Evolutionary conservation across 2,113 vertebrate genomes (phyloP), one percentile per base, ranked within the genome.

Genomic region (Periophthalmodon schlosseri): DNA sequence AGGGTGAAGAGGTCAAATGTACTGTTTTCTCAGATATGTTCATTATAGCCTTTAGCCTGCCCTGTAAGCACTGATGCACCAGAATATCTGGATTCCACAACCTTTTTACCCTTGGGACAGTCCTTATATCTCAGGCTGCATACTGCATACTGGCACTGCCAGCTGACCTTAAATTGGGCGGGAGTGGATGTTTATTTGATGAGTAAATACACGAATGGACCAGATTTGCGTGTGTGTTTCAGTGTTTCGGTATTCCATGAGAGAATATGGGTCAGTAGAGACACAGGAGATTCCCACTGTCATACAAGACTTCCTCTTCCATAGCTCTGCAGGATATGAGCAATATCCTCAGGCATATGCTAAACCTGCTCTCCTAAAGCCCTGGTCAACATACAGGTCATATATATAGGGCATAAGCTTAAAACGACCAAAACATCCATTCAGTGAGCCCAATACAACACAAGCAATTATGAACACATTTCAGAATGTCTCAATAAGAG

Each of bases 271-370:
- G 88, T 92, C 89, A 92, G 79, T 83, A 18, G 16, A 80, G 82
- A 84, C 81, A 82, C 12, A 9, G 75, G 77, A 87, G 87, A 84
- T 81, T 84, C 80, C 75, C 82, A 76, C 52, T 86, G 86, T 89
- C 87, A 86, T 76, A 72, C 75, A 87, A 89, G 82, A 84, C 83
- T 88, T 91, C 90, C 88, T 81, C 75, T 83, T 89, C 83, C 79
- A 80, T 58, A 73, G 78, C 79, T 79, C 82, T 70, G 73, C 89
- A 91, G 91, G 89, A 92, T 89, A 88, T 90, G 87, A 90, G 79
- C 79, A 86, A 89, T 88, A 89, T 92, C 89, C 86, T 88, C 65
- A 56, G 52, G 80, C 56, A 70, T 20, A 15, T 75, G 75, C 61
- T 47, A 58, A 61, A 70, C 20, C 16, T 72, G 71, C 9, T 13